Evolutionary conservation across 2,113 vertebrate genomes (phyloP).

Genomic region (Opisthocomus hoazin): DNA sequence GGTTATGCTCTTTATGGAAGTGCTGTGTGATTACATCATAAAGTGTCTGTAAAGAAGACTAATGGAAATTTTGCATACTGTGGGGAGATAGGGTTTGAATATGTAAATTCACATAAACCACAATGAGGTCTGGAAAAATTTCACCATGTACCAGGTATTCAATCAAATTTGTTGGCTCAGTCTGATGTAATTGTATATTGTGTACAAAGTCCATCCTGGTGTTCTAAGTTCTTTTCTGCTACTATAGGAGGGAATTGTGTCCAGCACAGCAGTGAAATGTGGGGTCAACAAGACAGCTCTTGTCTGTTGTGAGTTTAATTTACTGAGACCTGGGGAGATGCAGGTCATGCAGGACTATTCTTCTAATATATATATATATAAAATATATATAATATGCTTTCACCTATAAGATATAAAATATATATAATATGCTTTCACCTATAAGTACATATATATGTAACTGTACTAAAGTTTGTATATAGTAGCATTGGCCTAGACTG

Average conservation of each 20-base stretch:
- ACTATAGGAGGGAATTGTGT: neutral
- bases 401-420: neutral
- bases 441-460: neutral
- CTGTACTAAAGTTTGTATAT: neutral
- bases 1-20: neutral
- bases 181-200: neutral
- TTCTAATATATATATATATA: neutral
- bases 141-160: neutral
- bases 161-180: neutral
- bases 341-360: neutral
- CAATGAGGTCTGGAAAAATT: neutral
- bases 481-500: neutral
- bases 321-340: neutral
- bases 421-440: neutral
- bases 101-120: neutral
- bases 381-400: neutral
- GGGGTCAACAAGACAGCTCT: neutral
- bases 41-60: neutral
- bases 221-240: neutral
- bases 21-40: neutral
- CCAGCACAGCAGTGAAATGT: neutral
- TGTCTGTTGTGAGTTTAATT: neutral
- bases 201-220: neutral
- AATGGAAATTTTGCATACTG: neutral
- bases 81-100: neutral